Evolutionary conservation across 2,888 invertebrate species (phyloP).

Genomic region (Andrena trimmerana): DNA sequence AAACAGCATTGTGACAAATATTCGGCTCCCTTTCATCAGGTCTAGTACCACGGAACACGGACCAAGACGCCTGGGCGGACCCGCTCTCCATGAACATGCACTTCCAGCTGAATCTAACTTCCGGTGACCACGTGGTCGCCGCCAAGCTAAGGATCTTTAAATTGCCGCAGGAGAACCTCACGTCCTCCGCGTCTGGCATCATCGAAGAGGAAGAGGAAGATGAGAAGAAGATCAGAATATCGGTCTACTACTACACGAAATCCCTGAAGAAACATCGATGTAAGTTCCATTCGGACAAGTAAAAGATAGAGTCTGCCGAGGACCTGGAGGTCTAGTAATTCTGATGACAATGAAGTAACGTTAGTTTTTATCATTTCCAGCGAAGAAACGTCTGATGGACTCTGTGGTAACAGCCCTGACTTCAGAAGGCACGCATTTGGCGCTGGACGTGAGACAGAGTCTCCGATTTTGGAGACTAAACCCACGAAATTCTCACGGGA

Average conservation of each 20-base stretch:
- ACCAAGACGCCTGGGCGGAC: conserved; percentile 86
- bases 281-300: conserved; percentile 77
- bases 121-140: conserved; percentile 86
- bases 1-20: background rate
- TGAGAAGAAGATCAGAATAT: conserved; percentile 87
- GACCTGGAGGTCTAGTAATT: background rate
- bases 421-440: conserved; percentile 78
- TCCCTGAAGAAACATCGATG: conserved; percentile 87
- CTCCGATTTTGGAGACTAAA: conserved; percentile 80
- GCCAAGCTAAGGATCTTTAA: conserved; percentile 87
- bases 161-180: conserved; percentile 84
- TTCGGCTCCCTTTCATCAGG: conserved; percentile 80
- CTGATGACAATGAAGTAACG: background rate
- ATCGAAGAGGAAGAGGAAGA: conserved; percentile 83
- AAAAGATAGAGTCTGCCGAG: background rate
- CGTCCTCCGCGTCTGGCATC: conserved; percentile 73
- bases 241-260: conserved; percentile 87
- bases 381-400: conserved; percentile 82
- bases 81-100: conserved; percentile 87
- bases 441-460: conserved; percentile 80
- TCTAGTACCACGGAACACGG: conserved; percentile 86
- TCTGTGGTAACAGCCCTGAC: conserved; percentile 80
- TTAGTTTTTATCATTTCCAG: conserved; percentile 56
- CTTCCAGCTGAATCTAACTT: conserved; percentile 86
- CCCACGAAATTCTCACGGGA: conserved; percentile 62